phyloP scores from a whole-genome alignment of 2,888 invertebrate species.

The Tanytarsus gracilentus region DNA sequence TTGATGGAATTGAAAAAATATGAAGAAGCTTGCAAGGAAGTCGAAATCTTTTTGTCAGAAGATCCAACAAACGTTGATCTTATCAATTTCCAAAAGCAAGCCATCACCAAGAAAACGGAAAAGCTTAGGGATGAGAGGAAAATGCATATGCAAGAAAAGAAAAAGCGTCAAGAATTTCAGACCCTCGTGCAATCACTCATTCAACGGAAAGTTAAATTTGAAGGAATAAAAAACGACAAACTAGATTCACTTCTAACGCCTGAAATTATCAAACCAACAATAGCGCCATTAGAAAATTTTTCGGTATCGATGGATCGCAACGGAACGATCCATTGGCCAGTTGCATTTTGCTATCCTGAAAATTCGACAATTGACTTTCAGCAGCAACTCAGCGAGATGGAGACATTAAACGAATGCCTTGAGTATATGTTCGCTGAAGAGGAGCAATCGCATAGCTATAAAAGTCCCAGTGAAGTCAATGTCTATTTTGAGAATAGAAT shows the following conservation, averaged over 20 bases:
- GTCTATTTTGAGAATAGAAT: constrained; percentile 66
- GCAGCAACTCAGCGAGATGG: constrained; percentile 66
- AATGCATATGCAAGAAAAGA: constrained; percentile 50
- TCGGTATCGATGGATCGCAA: constrained; percentile 54
- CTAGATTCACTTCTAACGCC: constrained; percentile 39
- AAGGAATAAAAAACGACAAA: constrained; percentile 46
- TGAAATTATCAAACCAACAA: constrained; percentile 52
- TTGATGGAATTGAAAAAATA: constrained; percentile 57
- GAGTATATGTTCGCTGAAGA: constrained; percentile 57
- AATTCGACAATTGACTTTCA: constrained; percentile 79
- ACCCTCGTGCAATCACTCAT: constrained; percentile 45
- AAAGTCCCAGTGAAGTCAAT: constrained; percentile 47
- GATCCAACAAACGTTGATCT: constrained; percentile 50
- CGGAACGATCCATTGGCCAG: constrained; percentile 69
- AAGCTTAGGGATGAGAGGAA: constrained; percentile 45
- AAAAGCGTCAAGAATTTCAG: constrained; percentile 42
- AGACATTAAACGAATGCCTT: constrained; percentile 54
- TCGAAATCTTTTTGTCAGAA: constrained; percentile 56
- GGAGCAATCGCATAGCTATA: constrained; percentile 64
- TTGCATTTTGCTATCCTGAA: constrained; percentile 82
- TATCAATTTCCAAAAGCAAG: constrained; percentile 46
- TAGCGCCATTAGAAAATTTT: constrained; percentile 55
- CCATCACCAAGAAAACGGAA: constrained; percentile 38
- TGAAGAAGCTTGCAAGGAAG: constrained; percentile 62
- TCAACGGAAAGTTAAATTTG: constrained; percentile 47